Evolutionary conservation across 53 echinoderm and acorn worm species (phyloP).

Genomic region (Paracentrotus lividus): DNA sequence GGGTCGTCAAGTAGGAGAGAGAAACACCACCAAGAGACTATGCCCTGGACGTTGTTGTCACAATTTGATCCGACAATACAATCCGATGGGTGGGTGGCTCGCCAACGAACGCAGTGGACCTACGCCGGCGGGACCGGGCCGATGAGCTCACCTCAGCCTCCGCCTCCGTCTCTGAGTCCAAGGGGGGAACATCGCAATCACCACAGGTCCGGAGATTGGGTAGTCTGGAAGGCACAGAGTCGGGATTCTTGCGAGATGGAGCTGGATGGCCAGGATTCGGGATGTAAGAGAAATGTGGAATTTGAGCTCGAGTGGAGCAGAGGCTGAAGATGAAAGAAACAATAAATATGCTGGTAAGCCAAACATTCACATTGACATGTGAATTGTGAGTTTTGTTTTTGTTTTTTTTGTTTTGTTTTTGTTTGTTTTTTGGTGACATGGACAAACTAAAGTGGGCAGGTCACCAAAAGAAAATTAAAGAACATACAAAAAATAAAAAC

Average conservation of each 20-base stretch:
- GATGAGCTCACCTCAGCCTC: conserved; percentile 47
- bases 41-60: conserved; percentile 38
- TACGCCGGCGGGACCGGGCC: conserved; percentile 27
- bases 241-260: conserved; percentile 52
- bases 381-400: no score
- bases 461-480: no score
- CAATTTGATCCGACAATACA: conserved; percentile 3
- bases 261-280: conserved; percentile 69
- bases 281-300: conserved; percentile 67
- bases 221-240: conserved; percentile 26
- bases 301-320: conserved; percentile 70
- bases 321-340: conserved; percentile 68
- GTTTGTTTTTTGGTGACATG: no score
- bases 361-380: no score
- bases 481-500: no score
- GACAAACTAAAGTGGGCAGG: no score
- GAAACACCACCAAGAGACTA: conserved; percentile 31
- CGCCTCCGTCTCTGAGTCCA: conserved; percentile 22
- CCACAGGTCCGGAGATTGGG: conserved; percentile 30
- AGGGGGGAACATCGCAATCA: conserved; percentile 20
- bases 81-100: conserved; percentile 34
- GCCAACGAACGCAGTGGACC: background rate
- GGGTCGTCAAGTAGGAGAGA: background rate
- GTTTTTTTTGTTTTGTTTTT: no score
- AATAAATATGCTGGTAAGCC: conserved; percentile 61